phyloP scores from a whole-genome alignment of 1,140 invertebrate species.

The Brachionus plicatilis region DNA sequence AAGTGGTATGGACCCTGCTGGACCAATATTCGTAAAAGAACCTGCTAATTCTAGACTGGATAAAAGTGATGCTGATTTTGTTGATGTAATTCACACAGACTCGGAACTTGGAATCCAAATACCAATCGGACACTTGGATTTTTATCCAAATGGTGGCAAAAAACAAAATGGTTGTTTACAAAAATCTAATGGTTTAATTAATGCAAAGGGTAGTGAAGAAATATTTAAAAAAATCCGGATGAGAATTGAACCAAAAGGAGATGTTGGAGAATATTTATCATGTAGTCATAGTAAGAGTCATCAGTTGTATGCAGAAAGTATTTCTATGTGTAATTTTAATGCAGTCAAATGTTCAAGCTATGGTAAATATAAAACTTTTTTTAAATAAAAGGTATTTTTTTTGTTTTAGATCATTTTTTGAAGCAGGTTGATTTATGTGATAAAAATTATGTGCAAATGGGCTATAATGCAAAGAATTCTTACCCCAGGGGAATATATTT shows the following conservation, averaged over 20 bases:
- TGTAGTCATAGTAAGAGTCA: neutral
- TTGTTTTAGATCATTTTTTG: neutral
- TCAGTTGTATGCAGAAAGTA: neutral
- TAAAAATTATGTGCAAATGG: neutral
- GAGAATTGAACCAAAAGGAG: neutral
- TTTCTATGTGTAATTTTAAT: neutral
- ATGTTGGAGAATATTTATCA: neutral
- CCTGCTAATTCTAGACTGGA: slow-evolving; percentile 73
- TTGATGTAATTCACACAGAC: slow-evolving; percentile 89
- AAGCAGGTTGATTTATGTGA: neutral
- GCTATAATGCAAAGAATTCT: neutral
- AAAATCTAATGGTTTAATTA: neutral
- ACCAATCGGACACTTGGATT: slow-evolving; percentile 61
- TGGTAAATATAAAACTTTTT: neutral
- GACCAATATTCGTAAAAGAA: slow-evolving; percentile 79
- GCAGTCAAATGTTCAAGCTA: neutral
- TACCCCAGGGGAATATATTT: neutral
- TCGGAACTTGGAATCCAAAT: slow-evolving; percentile 58
- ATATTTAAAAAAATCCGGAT: neutral
- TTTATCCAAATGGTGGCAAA: slow-evolving; percentile 49
- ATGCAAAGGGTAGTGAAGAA: neutral
- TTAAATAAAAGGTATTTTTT: neutral
- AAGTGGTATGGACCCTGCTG: slow-evolving; percentile 80
- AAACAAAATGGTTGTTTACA: slow-evolving; percentile 55
- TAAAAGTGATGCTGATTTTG: slow-evolving; percentile 76